A percentile compares a stretch with the other conserved stretches of the same genome.
Conservation (phyloP, 2,888 invertebrate genomes). For the Lepidonotus clava region DNA sequence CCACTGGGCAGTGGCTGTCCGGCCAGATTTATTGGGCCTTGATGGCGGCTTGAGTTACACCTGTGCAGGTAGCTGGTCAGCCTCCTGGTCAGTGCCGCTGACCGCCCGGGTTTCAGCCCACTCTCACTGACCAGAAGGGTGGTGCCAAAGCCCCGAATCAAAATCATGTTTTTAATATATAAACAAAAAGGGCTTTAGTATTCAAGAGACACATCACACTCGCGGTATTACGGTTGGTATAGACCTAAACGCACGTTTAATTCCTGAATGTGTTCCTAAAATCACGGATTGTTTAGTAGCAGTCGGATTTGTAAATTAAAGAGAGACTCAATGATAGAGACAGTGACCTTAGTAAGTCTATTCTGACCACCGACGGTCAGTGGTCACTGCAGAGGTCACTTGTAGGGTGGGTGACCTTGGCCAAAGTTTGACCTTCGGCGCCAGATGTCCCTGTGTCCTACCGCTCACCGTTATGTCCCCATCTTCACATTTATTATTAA, state of each 20-base stretch:
- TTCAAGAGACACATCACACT: too few relatives aligned
- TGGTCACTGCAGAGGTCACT: neutral
- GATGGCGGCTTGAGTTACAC: constrained; percentile 46
- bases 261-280: too few relatives aligned
- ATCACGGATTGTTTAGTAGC: too few relatives aligned
- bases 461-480: constrained; percentile 24
- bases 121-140: neutral
- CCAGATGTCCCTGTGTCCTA: constrained; percentile 7
- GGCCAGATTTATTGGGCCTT: constrained; percentile 38
- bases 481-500: constrained; percentile 26
- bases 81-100: neutral
- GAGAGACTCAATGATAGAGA: too few relatives aligned
- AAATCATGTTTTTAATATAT: too few relatives aligned
- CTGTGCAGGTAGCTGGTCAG: constrained; percentile 5
- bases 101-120: neutral
- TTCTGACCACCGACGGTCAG: neutral
- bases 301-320: too few relatives aligned
- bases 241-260: too few relatives aligned
- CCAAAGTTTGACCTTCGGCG: neutral
- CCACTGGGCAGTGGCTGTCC: constrained; percentile 10
- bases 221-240: too few relatives aligned
- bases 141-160: too few relatives aligned
- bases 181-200: too few relatives aligned
- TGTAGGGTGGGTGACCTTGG: neutral
- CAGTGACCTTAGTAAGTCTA: neutral